Evolutionary conservation across 2,113 vertebrate genomes (phyloP).

Genomic region (Triplophysa siluroides): DNA sequence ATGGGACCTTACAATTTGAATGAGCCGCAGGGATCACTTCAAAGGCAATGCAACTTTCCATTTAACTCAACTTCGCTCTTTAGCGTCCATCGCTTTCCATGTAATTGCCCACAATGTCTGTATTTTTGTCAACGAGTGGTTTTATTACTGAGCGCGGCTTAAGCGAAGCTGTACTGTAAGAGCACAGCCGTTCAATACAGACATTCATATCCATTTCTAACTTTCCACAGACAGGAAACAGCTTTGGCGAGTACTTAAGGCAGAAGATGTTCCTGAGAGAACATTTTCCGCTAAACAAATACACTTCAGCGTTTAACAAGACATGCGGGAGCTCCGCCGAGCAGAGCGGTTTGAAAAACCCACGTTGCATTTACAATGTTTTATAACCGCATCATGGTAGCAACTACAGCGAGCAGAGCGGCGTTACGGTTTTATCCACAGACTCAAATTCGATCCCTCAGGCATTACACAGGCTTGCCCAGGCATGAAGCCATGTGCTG

Average conservation of each 20-base stretch:
- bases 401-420: conserved; percentile 36
- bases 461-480: conserved; percentile 36
- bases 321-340: conserved; percentile 26
- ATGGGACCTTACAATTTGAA: background rate
- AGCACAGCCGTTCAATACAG: conserved; percentile 15
- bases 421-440: conserved; percentile 2
- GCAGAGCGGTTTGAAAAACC: background rate
- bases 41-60: conserved; percentile 21
- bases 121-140: conserved; percentile 3
- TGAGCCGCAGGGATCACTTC: conserved; percentile 10
- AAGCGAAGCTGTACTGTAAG: background rate
- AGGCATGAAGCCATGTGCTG: conserved; percentile 20
- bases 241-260: background rate
- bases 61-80: background rate
- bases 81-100: background rate
- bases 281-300: conserved; percentile 27
- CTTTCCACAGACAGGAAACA: background rate
- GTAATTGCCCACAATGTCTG: conserved; percentile 13
- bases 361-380: background rate
- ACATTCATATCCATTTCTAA: conserved; percentile 15
- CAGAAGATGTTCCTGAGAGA: conserved; percentile 4
- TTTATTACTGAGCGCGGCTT: conserved; percentile 21
- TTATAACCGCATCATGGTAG: conserved; percentile 15
- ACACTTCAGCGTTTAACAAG: conserved; percentile 45
- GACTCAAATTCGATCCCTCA: conserved; percentile 28